A percentile compares a stretch with the other conserved stretches of the same genome.
Evolutionary conservation across 2,797 vertebrate species (phyloP).

Genomic region (Sebastes cheni): DNA sequence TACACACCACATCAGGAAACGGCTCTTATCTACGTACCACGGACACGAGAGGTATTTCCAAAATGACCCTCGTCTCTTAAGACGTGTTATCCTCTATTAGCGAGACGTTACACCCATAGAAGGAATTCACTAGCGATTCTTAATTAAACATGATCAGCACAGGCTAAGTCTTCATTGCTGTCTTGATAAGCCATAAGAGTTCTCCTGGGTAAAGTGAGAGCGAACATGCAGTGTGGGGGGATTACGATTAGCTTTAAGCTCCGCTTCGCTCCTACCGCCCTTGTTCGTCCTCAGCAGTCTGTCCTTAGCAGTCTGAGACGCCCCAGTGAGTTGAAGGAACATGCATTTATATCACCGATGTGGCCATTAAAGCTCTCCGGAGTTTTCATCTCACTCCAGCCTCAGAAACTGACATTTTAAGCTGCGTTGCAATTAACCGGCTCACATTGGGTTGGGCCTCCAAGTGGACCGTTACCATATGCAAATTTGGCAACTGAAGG

Average conservation of each 20-base stretch:
- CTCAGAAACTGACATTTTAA: conserved; percentile 65
- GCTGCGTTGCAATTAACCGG: conserved; percentile 51
- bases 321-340: conserved; percentile 52
- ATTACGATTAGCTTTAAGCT: conserved; percentile 62
- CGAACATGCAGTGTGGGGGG: conserved; percentile 40
- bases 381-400: conserved; percentile 48
- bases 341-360: conserved; percentile 55
- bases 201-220: conserved; percentile 59
- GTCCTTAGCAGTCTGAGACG: conserved; percentile 48
- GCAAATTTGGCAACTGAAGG: conserved; percentile 65
- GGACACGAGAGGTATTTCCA: conserved; percentile 27
- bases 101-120: conserved; percentile 23
- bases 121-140: conserved; percentile 48
- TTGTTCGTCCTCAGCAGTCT: conserved; percentile 56
- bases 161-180: conserved; percentile 57
- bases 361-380: conserved; percentile 52
- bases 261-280: conserved; percentile 40
- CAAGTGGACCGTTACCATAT: conserved; percentile 55
- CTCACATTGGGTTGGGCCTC: conserved; percentile 39
- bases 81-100: conserved; percentile 61
- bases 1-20: neutral
- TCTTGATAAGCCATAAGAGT: conserved; percentile 66
- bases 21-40: conserved; percentile 14
- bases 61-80: conserved; percentile 40
- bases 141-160: conserved; percentile 73